These are phyloP conservation scores for Diplodus puntazzo DNA, from an alignment of 2,797 vertebrate genomes.

Conservation along the genomic window DNA sequence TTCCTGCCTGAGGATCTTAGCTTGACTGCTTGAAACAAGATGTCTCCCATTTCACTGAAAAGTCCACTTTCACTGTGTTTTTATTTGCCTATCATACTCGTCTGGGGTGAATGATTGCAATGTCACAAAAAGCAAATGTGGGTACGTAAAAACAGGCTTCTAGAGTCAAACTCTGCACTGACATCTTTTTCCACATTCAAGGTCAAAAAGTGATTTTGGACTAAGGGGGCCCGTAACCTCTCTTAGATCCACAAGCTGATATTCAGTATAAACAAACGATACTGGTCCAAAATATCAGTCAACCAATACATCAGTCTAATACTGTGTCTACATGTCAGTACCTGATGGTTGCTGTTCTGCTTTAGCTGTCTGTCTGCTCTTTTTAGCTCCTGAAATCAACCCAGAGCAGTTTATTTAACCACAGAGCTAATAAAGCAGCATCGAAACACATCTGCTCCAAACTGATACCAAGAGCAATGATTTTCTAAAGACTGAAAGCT, in stretches of 20 bases:
- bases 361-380: slow-evolving; percentile 25
- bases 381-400: slow-evolving; percentile 68
- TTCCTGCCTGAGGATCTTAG: neutral
- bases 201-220: neutral
- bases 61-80: too few relatives aligned
- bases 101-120: too few relatives aligned
- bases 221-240: neutral
- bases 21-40: too few relatives aligned
- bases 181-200: neutral
- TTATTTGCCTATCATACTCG: too few relatives aligned
- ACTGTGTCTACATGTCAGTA: slow-evolving; percentile 1
- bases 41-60: too few relatives aligned
- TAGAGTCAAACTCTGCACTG: neutral
- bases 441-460: neutral
- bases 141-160: neutral
- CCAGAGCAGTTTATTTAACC: slow-evolving; percentile 14
- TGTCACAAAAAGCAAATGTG: neutral
- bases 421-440: neutral
- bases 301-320: neutral
- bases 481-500: neutral
- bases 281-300: neutral
- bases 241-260: neutral
- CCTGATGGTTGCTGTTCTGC: slow-evolving; percentile 47
- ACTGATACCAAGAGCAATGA: neutral
- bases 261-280: neutral